A percentile compares a stretch with the other conserved stretches of the same genome.
phyloP scores from a whole-genome alignment of 2,888 invertebrate species.

The Watsonalla binaria region DNA sequence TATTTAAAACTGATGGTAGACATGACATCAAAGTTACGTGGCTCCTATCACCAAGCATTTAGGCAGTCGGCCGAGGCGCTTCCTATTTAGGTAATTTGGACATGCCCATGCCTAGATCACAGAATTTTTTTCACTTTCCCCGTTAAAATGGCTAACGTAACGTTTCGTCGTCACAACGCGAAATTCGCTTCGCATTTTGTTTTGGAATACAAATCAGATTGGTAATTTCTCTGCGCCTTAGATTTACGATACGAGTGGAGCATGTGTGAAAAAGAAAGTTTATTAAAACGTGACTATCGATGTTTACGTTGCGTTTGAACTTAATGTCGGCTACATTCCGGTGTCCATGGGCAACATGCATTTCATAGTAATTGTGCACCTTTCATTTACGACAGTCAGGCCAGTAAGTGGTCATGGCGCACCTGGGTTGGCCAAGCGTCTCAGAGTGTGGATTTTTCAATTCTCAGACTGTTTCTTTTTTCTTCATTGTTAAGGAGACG shows the following conservation, averaged over 20 bases:
- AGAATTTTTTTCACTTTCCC: conserved; percentile 43
- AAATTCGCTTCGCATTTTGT: conserved; percentile 46
- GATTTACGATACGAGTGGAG: conserved; percentile 49
- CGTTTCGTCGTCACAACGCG: conserved; percentile 47
- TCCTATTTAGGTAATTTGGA: conserved; percentile 40
- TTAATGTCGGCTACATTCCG: conserved; percentile 25
- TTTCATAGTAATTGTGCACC: conserved; percentile 7
- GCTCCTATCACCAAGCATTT: conserved; percentile 4
- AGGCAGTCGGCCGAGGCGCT: conserved; percentile 13
- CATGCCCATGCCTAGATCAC: conserved; percentile 21
- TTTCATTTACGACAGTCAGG: not conserved
- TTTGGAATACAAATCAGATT: conserved; percentile 65
- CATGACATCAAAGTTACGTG: conserved; percentile 11
- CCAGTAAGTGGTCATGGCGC: not conserved
- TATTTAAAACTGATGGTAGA: conserved; percentile 9
- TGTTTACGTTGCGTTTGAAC: conserved; percentile 29
- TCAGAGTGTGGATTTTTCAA: not conserved
- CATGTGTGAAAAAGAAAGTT: conserved; percentile 64
- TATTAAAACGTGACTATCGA: conserved; percentile 30
- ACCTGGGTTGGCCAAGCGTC: not conserved
- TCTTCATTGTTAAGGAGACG: not conserved
- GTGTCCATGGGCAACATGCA: conserved; percentile 18
- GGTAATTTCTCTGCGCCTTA: conserved; percentile 63
- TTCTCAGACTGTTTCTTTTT: not conserved
- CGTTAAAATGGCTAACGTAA: conserved; percentile 40